These are phyloP conservation scores for Megaustenia siamemsis DNA, from an alignment of 2,888 invertebrate genomes.

Conservation along the genomic window DNA sequence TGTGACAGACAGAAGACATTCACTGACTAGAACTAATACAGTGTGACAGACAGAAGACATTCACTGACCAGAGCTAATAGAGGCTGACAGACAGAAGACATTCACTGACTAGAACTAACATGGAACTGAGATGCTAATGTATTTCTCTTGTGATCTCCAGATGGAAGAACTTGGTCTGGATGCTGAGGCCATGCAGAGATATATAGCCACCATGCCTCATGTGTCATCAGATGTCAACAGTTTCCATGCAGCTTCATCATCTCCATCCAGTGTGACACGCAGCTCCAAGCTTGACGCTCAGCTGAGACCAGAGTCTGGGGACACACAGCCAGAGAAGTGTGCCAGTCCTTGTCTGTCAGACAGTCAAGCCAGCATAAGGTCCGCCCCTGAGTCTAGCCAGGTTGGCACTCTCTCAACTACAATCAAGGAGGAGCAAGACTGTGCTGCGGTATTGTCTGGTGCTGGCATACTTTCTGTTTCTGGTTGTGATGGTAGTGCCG, in stretches of 20 bases:
- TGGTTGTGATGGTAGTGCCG: slow-evolving; percentile 31
- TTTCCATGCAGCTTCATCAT: slow-evolving; percentile 34
- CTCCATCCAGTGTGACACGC: slow-evolving; percentile 36
- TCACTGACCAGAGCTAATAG: too few species aligned
- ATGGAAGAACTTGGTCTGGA: slow-evolving; percentile 67
- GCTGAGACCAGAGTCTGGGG: not conserved
- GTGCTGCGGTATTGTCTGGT: slow-evolving; percentile 45
- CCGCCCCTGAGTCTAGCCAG: slow-evolving; percentile 28
- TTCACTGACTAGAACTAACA: too few species aligned
- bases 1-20: too few species aligned
- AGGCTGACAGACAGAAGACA: too few species aligned
- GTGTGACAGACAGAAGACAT: too few species aligned
- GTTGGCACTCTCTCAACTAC: not conserved
- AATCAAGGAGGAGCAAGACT: slow-evolving; percentile 48
- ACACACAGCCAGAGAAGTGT: slow-evolving; percentile 1
- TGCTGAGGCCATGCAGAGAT: slow-evolving; percentile 68
- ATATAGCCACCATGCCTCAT: slow-evolving; percentile 63
- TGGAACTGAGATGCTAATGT: not conserved
- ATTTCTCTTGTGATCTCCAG: slow-evolving; percentile 50
- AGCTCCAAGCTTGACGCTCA: slow-evolving; percentile 46
- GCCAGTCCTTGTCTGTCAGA: slow-evolving; percentile 24
- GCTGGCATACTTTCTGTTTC: slow-evolving; percentile 15
- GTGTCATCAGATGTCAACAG: slow-evolving; percentile 48
- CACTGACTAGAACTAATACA: too few species aligned
- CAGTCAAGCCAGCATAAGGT: not conserved